These are phyloP conservation scores for Tretioscincus oriximinensis DNA, from an alignment of 2,113 vertebrate species.

Conservation along the genomic window DNA sequence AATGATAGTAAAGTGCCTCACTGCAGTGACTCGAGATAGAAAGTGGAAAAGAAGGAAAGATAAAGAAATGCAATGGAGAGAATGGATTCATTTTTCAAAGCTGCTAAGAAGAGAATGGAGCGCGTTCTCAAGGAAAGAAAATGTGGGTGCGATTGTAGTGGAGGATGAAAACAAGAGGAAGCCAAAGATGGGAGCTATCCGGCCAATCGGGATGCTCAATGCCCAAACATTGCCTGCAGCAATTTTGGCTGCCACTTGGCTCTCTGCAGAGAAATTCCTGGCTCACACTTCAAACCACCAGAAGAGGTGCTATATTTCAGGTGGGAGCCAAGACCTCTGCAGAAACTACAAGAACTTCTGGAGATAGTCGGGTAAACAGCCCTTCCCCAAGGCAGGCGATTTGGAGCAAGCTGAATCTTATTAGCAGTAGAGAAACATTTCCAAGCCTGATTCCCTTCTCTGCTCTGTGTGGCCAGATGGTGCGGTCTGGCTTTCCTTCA, in stretches of 20 bases:
- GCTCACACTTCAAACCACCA: neutral
- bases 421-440: neutral
- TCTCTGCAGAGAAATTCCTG: slow-evolving; percentile 34
- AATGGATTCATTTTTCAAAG: neutral
- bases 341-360: neutral
- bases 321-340: slow-evolving; percentile 15
- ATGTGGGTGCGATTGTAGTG: neutral
- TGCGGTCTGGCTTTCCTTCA: neutral
- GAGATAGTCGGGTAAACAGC: slow-evolving; percentile 1
- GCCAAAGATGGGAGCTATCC: neutral
- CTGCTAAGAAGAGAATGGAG: neutral
- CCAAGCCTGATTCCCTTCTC: neutral
- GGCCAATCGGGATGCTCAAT: neutral
- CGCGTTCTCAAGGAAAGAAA: neutral
- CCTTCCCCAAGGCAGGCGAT: neutral
- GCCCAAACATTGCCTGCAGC: neutral
- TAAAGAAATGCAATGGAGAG: neutral
- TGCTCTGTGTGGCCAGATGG: neutral
- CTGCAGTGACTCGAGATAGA: neutral
- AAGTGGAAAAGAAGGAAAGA: neutral
- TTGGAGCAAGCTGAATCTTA: neutral
- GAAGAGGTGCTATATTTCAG: slow-evolving; percentile 23
- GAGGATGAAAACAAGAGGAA: neutral
- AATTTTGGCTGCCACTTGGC: neutral
- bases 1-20: too few relatives aligned